These are phyloP conservation scores for Drosophila nigritarsus DNA, from an alignment of 2,888 invertebrate genomes.

Conservation along the genomic window DNA sequence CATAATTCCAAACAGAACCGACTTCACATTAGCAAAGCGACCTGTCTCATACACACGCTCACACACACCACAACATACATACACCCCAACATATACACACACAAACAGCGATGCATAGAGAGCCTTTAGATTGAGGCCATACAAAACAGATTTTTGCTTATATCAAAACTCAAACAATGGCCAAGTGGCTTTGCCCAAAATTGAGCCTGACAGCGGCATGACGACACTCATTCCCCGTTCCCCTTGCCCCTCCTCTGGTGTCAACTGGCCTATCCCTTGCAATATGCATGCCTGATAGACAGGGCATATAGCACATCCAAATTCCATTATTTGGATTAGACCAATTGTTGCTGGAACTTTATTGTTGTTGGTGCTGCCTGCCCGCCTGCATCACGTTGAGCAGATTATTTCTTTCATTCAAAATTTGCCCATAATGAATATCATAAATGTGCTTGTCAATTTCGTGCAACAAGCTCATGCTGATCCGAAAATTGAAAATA, in stretches of 20 bases:
- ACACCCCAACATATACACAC: conserved; percentile 9
- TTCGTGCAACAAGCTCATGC: conserved; percentile 2
- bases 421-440: conserved; percentile 29
- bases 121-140: conserved; percentile 41
- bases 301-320: conserved; percentile 42
- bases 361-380: conserved; percentile 21
- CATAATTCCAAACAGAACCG: conserved; percentile 50
- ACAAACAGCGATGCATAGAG: neutral
- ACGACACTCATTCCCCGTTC: conserved; percentile 13
- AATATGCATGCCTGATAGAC: conserved; percentile 40
- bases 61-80: neutral
- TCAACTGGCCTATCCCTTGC: conserved; percentile 31
- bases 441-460: conserved; percentile 14
- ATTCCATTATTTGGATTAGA: conserved; percentile 74
- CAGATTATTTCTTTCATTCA: conserved; percentile 37
- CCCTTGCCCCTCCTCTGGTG: neutral
- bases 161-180: conserved; percentile 77
- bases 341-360: conserved; percentile 53
- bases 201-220: conserved; percentile 73
- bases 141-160: conserved; percentile 75
- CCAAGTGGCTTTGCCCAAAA: conserved; percentile 74
- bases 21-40: conserved; percentile 53
- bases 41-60: conserved; percentile 32
- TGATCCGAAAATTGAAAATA: conserved; percentile 30
- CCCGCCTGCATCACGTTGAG: conserved; percentile 19